phyloP scores from a whole-genome alignment of 2,888 invertebrate genomes.

The Drosophila eohydei region DNA sequence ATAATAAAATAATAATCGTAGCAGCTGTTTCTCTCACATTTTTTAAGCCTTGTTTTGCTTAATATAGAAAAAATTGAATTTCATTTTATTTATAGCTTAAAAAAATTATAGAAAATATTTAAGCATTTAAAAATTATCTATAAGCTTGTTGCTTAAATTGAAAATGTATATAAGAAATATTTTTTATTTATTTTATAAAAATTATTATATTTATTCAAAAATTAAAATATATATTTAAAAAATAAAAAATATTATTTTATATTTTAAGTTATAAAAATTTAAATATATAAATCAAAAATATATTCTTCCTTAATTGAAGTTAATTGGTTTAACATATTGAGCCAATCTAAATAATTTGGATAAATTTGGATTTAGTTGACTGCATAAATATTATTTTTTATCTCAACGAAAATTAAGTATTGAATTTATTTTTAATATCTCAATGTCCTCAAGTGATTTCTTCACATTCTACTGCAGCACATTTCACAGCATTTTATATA shows the following conservation, averaged over 20 bases:
- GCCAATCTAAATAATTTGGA: background rate
- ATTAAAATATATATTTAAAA: no score
- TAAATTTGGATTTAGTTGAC: no score
- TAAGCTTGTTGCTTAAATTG: no score
- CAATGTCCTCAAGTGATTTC: background rate
- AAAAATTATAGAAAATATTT: background rate
- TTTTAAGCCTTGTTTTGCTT: no score
- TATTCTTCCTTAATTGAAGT: background rate
- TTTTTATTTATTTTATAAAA: background rate
- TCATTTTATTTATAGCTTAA: background rate
- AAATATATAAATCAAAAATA: background rate
- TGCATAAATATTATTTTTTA: background rate
- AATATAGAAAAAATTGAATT: no score
- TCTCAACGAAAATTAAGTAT: background rate
- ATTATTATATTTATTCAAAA: no score
- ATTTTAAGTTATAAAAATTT: background rate
- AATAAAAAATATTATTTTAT: no score
- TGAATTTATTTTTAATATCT: background rate
- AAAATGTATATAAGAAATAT: no score
- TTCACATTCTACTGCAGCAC: background rate
- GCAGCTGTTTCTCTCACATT: no score
- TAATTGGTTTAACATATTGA: background rate
- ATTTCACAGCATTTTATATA: background rate
- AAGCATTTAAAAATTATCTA: background rate
- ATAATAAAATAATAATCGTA: background rate